Base-by-base conservation (phyloP, 2,797 vertebrate species). In the Manis crassicaudata region DNA sequence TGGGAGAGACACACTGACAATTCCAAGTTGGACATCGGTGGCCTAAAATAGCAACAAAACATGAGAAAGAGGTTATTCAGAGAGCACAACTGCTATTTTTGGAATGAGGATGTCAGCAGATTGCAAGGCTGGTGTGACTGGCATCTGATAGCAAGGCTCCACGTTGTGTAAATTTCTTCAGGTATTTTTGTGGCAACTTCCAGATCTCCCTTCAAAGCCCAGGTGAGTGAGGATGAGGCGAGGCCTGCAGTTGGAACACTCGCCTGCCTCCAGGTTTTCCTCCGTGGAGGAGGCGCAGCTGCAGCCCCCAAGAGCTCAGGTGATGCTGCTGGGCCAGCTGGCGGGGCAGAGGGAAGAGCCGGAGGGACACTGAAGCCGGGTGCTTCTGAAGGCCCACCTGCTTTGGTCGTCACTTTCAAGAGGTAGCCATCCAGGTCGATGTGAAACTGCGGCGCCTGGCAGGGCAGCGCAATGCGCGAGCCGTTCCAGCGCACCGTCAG, bases 341-440 rank as follows among this genome's bases (percentile, higher is more conserved):
- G 14, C 5, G 23, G 80, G 76, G 32, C 1, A 7, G 68, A 50
- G 37, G 7, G 20, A 35, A 13, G 46, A 21, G 18, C n/a, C 1
- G 63, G 56, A 37, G 76, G 35, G 32, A 43, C 72, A 17, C 27
- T 5, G 60, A 77, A 23, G 76, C 70, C 73, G 77, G 0, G 27
- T 1, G 65, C 14, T 65, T 25, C 70, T 5, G 11, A 8, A 32
- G 81, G 18, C 89, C 91, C 97, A 99, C 99, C 99, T 99, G 99
- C 98, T 91, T 98, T 99, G 97, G 99, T 99, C 88, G 99, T 99
- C 98, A 99, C 99, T 97, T 99, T 99, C 87, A 99, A 98, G 94
- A 99, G 99, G 98, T 99, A 99, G 67, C 99, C 99, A 32, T 99
- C 99, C 98, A 99, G 98, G 98, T 99, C 99, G 18, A 99, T 98